Conservation (phyloP, 2,113 vertebrate genomes). For the Pseudorhombus dupliciocellatus region DNA sequence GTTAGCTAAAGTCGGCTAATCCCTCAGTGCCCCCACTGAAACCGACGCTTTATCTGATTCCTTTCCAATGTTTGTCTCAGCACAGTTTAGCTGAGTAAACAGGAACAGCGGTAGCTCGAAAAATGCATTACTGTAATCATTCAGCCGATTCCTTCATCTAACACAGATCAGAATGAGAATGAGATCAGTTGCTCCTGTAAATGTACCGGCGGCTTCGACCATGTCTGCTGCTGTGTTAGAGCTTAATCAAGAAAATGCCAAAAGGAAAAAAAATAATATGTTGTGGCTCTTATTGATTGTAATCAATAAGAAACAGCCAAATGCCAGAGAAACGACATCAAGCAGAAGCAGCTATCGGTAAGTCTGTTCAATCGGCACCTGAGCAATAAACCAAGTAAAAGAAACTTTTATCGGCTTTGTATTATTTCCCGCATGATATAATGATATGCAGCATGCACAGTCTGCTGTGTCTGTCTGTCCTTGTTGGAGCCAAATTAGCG, state of each 20-base stretch:
- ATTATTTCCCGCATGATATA: constrained; percentile 8
- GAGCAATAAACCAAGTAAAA: constrained; percentile 12
- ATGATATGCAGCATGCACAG: background rate
- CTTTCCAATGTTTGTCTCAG: constrained; percentile 37
- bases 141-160: constrained; percentile 19
- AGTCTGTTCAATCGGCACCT: background rate
- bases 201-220: constrained; percentile 7
- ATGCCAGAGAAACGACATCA: no score
- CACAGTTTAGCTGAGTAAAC: constrained; percentile 42
- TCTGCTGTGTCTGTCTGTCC: constrained; percentile 1
- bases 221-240: constrained; percentile 32
- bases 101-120: constrained; percentile 12
- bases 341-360: no score
- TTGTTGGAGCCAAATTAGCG: constrained; percentile 3
- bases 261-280: constrained; percentile 11
- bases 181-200: constrained; percentile 48
- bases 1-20: constrained; percentile 35
- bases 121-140: constrained; percentile 53
- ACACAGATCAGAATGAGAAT: constrained; percentile 16
- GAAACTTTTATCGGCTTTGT: constrained; percentile 14
- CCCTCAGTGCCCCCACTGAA: constrained; percentile 27
- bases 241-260: background rate
- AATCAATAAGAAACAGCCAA: background rate
- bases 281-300: background rate
- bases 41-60: constrained; percentile 28